A percentile compares a stretch with the other conserved stretches of the same genome.
Conservation (phyloP, 2,888 invertebrate species). For the Nowickia ferox region DNA sequence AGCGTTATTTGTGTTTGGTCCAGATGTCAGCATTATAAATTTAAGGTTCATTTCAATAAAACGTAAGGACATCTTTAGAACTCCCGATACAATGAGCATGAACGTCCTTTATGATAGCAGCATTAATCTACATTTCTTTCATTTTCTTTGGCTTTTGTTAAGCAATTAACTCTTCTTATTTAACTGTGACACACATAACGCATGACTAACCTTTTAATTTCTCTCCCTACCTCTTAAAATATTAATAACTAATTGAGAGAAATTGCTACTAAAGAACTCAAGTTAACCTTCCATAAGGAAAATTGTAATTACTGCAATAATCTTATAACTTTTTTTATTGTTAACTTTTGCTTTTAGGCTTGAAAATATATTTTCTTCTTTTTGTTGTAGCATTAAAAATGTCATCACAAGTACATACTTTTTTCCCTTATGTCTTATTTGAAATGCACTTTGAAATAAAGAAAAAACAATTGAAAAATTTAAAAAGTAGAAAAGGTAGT, state of each 20-base stretch:
- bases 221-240: background rate
- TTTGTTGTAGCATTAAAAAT: background rate
- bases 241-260: background rate
- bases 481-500: background rate
- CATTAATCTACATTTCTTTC: no score
- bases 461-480: background rate
- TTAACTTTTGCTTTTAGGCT: slow-evolving; percentile 26
- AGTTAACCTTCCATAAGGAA: slow-evolving; percentile 27
- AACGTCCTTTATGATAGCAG: no score
- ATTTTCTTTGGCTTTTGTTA: no score
- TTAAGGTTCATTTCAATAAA: no score
- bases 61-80: no score
- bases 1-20: no score
- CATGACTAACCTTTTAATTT: slow-evolving; percentile 51
- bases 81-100: no score
- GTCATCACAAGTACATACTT: slow-evolving; percentile 8
- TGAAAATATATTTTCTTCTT: background rate
- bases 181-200: slow-evolving; percentile 13
- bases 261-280: slow-evolving; percentile 12
- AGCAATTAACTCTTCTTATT: no score
- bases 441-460: slow-evolving; percentile 46
- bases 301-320: slow-evolving; percentile 49
- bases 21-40: no score
- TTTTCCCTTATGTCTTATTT: slow-evolving; percentile 58
- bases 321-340: background rate